phyloP scores from a whole-genome alignment of 2,888 invertebrate species.

The Synanthedon formicaeformis region DNA sequence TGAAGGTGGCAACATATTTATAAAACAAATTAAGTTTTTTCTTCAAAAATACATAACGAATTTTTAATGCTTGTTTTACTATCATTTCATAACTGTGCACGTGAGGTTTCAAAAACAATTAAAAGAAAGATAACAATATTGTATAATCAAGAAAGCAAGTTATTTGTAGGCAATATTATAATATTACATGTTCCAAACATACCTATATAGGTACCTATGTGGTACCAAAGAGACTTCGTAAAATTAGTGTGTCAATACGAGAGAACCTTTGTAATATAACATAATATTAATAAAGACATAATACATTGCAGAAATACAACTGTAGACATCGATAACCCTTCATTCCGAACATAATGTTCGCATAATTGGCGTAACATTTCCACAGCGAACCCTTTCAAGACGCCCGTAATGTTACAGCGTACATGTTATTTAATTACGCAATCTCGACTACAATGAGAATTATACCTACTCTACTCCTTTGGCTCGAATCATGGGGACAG shows the following conservation, averaged over 20 bases:
- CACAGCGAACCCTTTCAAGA: slow-evolving; percentile 66
- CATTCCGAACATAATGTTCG: slow-evolving; percentile 65
- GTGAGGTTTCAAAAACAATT: too few species aligned
- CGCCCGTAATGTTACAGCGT: slow-evolving; percentile 61
- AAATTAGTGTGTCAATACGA: slow-evolving; percentile 2
- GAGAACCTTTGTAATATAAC: background rate
- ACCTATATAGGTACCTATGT: background rate
- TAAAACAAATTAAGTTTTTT: too few species aligned
- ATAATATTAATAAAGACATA: background rate
- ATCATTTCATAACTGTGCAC: too few species aligned
- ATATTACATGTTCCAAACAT: too few species aligned
- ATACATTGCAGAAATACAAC: slow-evolving; percentile 1
- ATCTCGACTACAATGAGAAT: slow-evolving; percentile 65
- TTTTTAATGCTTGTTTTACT: too few species aligned
- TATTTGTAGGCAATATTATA: too few species aligned
- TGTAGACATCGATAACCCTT: slow-evolving; percentile 54
- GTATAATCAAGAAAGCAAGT: too few species aligned
- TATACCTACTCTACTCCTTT: slow-evolving; percentile 38
- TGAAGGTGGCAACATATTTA: too few species aligned
- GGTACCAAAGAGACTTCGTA: slow-evolving; percentile 1
- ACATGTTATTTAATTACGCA: slow-evolving; percentile 70
- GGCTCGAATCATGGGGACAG: background rate
- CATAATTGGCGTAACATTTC: slow-evolving; percentile 70
- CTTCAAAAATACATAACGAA: too few species aligned
- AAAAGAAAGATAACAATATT: too few species aligned